Percentiles rank a stretch among this genome's conserved stretches.
phyloP scores from a whole-genome alignment of 2,113 vertebrate genomes.

The Ochotona princeps region DNA sequence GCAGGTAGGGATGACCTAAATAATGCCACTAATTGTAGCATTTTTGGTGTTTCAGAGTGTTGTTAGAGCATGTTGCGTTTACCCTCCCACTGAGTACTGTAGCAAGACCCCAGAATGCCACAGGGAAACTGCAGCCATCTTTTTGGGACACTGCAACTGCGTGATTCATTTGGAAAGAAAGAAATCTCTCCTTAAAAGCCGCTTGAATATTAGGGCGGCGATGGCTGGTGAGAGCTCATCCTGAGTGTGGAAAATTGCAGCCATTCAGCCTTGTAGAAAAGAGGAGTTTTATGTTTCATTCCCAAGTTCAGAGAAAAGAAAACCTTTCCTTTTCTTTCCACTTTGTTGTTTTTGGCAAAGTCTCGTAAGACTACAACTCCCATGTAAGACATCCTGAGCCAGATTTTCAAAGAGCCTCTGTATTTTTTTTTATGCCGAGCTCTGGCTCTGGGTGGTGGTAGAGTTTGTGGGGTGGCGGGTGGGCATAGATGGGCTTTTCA shows the following conservation, averaged over 20 bases:
- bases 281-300: slow-evolving; percentile 75
- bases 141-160: neutral
- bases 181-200: slow-evolving; percentile 20
- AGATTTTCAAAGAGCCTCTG: slow-evolving; percentile 75
- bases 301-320: slow-evolving; percentile 72
- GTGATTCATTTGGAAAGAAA: neutral
- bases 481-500: slow-evolving; percentile 63
- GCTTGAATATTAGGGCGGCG: neutral
- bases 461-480: slow-evolving; percentile 21
- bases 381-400: slow-evolving; percentile 40
- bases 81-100: neutral
- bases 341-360: slow-evolving; percentile 78
- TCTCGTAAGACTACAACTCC: slow-evolving; percentile 55
- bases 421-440: slow-evolving; percentile 68
- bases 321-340: slow-evolving; percentile 74
- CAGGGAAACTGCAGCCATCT: neutral
- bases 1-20: neutral
- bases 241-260: slow-evolving; percentile 48
- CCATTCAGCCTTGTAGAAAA: slow-evolving; percentile 60
- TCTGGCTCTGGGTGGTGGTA: slow-evolving; percentile 29
- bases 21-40: fast-evolving
- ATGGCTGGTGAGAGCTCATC: slow-evolving; percentile 20
- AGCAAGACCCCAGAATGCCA: neutral
- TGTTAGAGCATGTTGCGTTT: neutral
- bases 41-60: neutral